Conservation (phyloP, 2,113 vertebrate species). For the mouse (Mus musculus) region DNA sequence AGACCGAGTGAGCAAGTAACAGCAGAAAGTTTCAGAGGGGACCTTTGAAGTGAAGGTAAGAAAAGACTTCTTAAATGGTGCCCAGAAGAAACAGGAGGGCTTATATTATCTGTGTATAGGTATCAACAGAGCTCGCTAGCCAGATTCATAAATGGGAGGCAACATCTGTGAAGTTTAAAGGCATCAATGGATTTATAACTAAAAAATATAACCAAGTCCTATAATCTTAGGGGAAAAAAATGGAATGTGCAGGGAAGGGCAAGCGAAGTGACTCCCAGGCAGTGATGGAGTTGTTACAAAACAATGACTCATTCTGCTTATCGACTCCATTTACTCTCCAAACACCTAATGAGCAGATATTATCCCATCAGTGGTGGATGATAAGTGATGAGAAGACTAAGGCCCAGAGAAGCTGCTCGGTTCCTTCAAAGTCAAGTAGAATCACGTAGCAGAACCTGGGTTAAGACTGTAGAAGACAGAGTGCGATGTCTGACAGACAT, state of each 20-base stretch:
- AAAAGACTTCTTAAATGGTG: slow-evolving; percentile 53
- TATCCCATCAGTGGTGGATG: not conserved
- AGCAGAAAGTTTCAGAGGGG: slow-evolving; percentile 22
- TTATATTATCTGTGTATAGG: not conserved
- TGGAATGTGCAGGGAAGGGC: not conserved
- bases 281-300: not conserved
- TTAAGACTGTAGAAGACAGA: not conserved
- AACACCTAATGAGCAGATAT: not conserved
- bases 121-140: slow-evolving; percentile 38
- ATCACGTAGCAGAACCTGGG: not conserved
- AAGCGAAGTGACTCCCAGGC: slow-evolving; percentile 3
- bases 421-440: slow-evolving; percentile 29
- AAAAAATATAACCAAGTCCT: slow-evolving; percentile 30
- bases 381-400: not conserved
- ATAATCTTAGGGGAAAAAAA: not conserved
- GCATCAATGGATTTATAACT: not conserved
- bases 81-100: not conserved
- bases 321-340: not conserved
- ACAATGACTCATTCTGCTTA: not conserved
- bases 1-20: slow-evolving; percentile 8
- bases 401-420: not conserved
- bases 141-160: slow-evolving; percentile 33
- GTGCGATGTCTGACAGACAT: not conserved
- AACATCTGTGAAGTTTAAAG: slow-evolving; percentile 22
- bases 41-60: slow-evolving; percentile 25